Conservation (phyloP, 2,113 vertebrate genomes). For the Rhinoderma darwinii region DNA sequence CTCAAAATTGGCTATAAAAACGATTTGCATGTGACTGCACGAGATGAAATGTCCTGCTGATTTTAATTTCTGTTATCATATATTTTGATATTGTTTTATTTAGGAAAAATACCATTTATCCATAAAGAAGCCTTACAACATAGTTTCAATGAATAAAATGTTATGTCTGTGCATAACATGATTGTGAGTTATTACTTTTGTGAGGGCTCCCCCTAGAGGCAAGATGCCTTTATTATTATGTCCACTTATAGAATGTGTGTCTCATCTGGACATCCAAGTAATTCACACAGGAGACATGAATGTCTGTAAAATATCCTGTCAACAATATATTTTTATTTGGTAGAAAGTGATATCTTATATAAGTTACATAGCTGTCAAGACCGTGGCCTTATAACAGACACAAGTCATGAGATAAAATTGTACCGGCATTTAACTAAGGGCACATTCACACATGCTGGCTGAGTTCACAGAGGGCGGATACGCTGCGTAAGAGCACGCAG, state of each 20-base stretch:
- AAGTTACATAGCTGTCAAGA: no score
- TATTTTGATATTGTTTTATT: neutral
- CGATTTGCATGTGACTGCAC: neutral
- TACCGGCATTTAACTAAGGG: no score
- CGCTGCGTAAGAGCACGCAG: no score
- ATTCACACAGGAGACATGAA: no score
- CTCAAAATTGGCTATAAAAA: neutral
- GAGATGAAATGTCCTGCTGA: neutral
- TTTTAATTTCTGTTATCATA: neutral
- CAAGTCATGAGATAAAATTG: no score
- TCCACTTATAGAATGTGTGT: neutral
- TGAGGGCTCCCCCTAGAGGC: constrained; percentile 5
- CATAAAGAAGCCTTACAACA: neutral
- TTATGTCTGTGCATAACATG: neutral
- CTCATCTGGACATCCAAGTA: no score
- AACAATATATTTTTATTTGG: no score
- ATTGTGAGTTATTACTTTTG: neutral
- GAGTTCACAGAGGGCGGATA: no score
- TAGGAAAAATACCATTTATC: neutral
- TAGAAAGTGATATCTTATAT: no score
- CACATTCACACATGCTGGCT: no score
- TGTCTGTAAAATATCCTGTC: no score
- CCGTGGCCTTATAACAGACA: no score
- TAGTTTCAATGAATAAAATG: neutral
- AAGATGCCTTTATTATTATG: neutral